Percentiles rank a stretch among this genome's conserved stretches.
phyloP scores from a whole-genome alignment of 92 coral and sea anemone genomes.

The Epizoanthus rinbou region DNA sequence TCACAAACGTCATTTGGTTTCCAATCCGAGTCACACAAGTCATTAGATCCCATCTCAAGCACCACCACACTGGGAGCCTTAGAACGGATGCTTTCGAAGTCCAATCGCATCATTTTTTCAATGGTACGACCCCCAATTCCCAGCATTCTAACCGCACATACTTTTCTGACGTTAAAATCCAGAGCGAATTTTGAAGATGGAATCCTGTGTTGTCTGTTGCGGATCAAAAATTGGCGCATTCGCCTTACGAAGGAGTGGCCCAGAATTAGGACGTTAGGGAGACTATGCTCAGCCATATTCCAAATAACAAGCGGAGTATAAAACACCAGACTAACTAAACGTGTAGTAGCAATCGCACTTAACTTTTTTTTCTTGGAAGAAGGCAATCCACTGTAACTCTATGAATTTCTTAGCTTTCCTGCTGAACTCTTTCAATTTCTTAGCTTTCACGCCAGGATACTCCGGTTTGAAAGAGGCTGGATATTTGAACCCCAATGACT shows the following conservation, averaged over 20 bases:
- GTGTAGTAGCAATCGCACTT: too few species aligned
- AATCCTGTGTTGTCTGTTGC: background rate
- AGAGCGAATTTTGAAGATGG: background rate
- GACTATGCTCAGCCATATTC: background rate
- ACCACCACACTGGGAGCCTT: background rate
- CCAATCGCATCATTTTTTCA: background rate
- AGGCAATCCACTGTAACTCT: too few species aligned
- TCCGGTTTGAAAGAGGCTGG: too few species aligned
- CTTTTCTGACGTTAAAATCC: background rate
- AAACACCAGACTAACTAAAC: too few species aligned
- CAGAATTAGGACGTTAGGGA: background rate
- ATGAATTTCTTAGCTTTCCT: too few species aligned
- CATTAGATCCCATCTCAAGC: background rate
- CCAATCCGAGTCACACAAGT: background rate
- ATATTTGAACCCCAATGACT: too few species aligned
- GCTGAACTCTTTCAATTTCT: too few species aligned
- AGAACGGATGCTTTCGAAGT: background rate
- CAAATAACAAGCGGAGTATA: too few species aligned
- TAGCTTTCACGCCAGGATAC: too few species aligned
- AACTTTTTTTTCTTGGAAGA: too few species aligned
- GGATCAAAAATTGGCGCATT: background rate
- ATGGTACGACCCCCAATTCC: background rate
- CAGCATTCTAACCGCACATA: background rate
- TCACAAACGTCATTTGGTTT: background rate
- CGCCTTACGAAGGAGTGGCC: background rate